Evolutionary conservation across 2,888 invertebrate species (phyloP).

Genomic region (Hartigia nigra): DNA sequence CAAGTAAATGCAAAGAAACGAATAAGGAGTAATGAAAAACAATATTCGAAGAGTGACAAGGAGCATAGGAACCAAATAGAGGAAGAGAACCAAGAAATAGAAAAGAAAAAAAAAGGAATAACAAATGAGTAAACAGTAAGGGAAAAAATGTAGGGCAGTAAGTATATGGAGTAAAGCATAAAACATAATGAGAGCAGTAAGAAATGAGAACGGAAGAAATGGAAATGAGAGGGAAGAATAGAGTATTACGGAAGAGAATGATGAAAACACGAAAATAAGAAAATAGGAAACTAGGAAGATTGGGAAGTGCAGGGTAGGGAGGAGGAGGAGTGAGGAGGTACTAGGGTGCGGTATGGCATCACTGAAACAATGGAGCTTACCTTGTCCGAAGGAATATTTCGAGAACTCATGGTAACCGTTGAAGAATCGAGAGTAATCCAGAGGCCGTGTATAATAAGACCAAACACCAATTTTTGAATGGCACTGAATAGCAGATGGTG

Average conservation of each 20-base stretch:
- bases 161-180: constrained; percentile 7
- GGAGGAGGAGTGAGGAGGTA: constrained; percentile 9
- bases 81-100: neutral
- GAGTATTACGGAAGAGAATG: constrained; percentile 1
- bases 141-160: neutral
- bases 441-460: constrained; percentile 50
- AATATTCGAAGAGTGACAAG: neutral
- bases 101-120: neutral
- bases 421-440: constrained; percentile 47
- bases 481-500: constrained; percentile 36
- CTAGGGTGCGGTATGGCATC: constrained; percentile 4
- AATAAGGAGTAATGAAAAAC: neutral
- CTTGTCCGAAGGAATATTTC: constrained; percentile 88
- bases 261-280: neutral
- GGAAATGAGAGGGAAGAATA: constrained; percentile 6
- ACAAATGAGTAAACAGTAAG: neutral
- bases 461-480: constrained; percentile 44
- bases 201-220: constrained; percentile 13
- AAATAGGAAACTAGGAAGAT: neutral
- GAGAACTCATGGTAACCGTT: constrained; percentile 75
- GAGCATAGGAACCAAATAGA: neutral
- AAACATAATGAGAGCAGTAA: constrained; percentile 6
- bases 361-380: constrained; percentile 65
- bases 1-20: neutral
- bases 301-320: neutral